Evolutionary conservation across 2,113 vertebrate species (phyloP).

Genomic region (Urocynchramus pylzowi): DNA sequence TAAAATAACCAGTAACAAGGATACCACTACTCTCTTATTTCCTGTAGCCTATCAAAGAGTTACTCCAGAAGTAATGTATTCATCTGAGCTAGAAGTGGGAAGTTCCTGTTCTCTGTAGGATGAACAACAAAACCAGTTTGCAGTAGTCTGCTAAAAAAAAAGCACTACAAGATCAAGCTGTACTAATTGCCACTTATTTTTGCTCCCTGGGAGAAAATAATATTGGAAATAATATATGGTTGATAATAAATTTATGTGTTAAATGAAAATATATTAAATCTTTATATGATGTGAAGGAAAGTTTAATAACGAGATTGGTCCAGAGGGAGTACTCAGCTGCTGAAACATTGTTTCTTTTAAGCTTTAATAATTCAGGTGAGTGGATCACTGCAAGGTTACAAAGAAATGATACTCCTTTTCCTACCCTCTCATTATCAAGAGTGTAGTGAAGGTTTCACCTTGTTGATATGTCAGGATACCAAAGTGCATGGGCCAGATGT

Average conservation of each 20-base stretch:
- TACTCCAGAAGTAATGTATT: background rate
- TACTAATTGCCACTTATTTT: conserved; percentile 16
- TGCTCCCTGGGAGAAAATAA: conserved; percentile 12
- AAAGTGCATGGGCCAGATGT: background rate
- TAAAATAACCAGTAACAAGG: background rate
- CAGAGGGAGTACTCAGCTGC: background rate
- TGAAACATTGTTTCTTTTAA: conserved; percentile 8
- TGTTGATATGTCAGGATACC: background rate
- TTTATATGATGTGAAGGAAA: background rate
- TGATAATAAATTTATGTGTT: conserved; percentile 22
- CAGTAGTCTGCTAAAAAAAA: background rate
- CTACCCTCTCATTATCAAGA: background rate
- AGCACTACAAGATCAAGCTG: background rate
- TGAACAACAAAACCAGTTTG: background rate
- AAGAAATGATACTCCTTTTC: background rate
- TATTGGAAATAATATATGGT: background rate
- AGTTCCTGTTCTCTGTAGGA: background rate
- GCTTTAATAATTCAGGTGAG: background rate
- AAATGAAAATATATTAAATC: conserved; percentile 12
- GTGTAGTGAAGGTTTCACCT: background rate
- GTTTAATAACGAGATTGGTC: background rate
- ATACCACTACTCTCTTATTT: background rate
- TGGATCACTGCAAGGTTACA: background rate
- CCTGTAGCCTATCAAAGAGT: background rate
- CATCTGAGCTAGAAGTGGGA: background rate